Evolutionary conservation across 2,888 invertebrate species (phyloP).

Genomic region (Tenthredo amoena): DNA sequence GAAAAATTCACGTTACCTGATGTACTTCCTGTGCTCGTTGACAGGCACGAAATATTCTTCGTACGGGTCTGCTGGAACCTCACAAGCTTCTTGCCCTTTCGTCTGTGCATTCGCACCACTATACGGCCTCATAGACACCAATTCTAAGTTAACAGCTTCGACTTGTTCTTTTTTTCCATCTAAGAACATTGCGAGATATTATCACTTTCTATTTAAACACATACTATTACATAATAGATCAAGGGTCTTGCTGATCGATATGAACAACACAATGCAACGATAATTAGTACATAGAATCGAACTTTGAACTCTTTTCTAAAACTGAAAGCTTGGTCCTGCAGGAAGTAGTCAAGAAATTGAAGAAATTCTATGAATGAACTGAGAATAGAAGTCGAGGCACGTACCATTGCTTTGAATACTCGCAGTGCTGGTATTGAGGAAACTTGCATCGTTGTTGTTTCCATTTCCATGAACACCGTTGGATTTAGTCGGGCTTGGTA

Average conservation of each 20-base stretch:
- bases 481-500: conserved; percentile 65
- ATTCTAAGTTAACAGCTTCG: conserved; percentile 90
- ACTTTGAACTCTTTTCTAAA: not conserved
- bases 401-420: conserved; percentile 70
- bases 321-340: no score
- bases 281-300: not conserved
- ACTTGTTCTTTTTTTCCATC: conserved; percentile 76
- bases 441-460: conserved; percentile 75
- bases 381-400: not conserved
- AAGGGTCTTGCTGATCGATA: not conserved
- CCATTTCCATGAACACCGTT: conserved; percentile 74
- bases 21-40: conserved; percentile 91
- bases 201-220: conserved; percentile 20
- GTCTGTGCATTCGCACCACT: conserved; percentile 80
- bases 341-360: not conserved
- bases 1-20: conserved; percentile 82
- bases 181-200: conserved; percentile 58
- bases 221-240: not conserved
- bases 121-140: conserved; percentile 86
- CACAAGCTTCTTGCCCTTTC: conserved; percentile 76
- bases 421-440: conserved; percentile 73
- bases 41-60: conserved; percentile 93
- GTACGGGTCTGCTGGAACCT: conserved; percentile 84
- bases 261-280: not conserved
- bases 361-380: not conserved